Evolutionary conservation across 2,797 vertebrate genomes (phyloP), one percentile per base, ranked within the genome.

Genomic region (Halcyon chelicuti): DNA sequence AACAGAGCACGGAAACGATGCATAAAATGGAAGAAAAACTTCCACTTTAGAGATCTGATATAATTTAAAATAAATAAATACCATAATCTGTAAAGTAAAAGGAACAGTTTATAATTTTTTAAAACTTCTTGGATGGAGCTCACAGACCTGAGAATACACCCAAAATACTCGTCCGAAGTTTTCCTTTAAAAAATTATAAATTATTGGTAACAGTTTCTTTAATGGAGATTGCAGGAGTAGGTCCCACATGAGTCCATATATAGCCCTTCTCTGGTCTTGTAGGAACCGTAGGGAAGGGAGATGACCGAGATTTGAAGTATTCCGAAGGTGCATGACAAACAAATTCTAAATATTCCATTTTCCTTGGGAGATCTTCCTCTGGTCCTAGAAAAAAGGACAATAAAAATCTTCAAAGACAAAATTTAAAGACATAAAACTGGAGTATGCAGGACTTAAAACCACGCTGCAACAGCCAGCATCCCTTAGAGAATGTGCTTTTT

Each of bases 301-400:
- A 99, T 39, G 99, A 99, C 84, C 98, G 98, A 25, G 99, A 99
- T 90, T 99, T 99, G 96, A 99, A 99, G 97, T 99, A 99, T 94
- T 99, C 99, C 0, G 99, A 99, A 65, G 99, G 99, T 23, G 99
- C 99, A 2, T 99, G 99, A 92, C 99, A 99, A 79, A 99, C 99
- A 98, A 99, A 99, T 96, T 99, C 99, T 93, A 99, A 98, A 96
- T 99, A 99, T 83, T 99, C 99, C 99, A 99, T 99, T 97, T 99
- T 99, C 91, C 99, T 99, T 35, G 99, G 99, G 60, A 99, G 98
- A 95, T 99, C 99, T 97, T 99, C 99, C 95, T 99, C 99, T 95
- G 99, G 99, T 93, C 99, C 99, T 99, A 86, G 29, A 91, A 23
- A 16, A 37, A 55, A 55, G 37, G 37, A 39, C 5, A 26, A 0